These are phyloP conservation scores for Scalopus aquaticus DNA, from an alignment of 2,113 vertebrate genomes.

Conservation along the genomic window DNA sequence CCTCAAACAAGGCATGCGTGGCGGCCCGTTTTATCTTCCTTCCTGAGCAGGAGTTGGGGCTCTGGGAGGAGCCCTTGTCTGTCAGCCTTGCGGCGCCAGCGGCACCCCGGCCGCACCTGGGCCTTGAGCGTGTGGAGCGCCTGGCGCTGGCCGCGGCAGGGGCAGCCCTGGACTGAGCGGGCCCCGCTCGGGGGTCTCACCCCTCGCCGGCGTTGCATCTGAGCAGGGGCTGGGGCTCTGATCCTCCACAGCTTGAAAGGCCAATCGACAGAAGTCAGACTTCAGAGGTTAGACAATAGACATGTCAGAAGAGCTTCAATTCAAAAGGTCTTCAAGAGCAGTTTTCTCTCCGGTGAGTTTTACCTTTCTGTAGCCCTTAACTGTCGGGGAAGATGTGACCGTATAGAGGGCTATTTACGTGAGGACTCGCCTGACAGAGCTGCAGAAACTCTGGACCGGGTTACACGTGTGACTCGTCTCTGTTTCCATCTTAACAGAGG, in stretches of 20 bases:
- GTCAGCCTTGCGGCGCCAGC: no score
- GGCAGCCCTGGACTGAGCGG: no score
- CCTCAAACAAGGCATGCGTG: no score
- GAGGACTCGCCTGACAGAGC: accelerated
- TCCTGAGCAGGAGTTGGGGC: no score
- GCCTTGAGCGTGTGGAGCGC: no score
- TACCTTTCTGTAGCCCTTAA: neutral
- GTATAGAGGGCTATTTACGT: accelerated
- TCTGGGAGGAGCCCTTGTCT: no score
- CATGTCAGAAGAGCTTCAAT: neutral
- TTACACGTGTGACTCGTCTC: accelerated
- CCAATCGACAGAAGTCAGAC: neutral
- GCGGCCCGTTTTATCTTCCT: no score
- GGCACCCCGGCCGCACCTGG: no score
- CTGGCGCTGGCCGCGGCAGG: no score
- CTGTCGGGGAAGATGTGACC: neutral
- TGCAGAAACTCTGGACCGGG: neutral
- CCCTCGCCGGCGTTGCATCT: no score
- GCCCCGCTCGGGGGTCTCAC: no score
- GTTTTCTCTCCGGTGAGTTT: neutral
- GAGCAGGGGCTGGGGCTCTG: neutral
- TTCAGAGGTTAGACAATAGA: neutral
- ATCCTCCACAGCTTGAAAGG: neutral
- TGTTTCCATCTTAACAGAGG: neutral
- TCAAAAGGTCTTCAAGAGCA: neutral